Base-by-base conservation (phyloP, 2,888 invertebrate genomes). In the Scaptodrosophila latifasciaeformis region DNA sequence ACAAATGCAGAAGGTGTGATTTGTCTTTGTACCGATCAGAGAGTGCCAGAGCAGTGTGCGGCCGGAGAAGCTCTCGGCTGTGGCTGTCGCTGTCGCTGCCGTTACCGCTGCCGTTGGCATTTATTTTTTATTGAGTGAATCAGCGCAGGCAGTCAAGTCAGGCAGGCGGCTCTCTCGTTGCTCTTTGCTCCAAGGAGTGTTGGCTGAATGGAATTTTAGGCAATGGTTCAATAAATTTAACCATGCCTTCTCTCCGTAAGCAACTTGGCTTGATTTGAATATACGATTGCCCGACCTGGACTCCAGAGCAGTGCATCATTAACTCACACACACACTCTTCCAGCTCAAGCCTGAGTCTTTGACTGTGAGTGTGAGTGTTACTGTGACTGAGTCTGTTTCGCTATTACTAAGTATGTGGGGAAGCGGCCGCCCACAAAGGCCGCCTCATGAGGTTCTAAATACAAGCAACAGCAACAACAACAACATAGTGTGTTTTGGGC, bases 1-100 rank as follows among this genome's bases (percentile, higher is more conserved):
- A 82, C 84, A 84, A 85, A 85, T 83, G 84, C 85, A 85, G 84
- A 84, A 85, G 84, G 85, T 84, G 83, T 83, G 83, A 85, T 85
- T 85, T 85, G 85, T 85, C 85, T 84, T 84, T 83, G 78, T 82
- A 82, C 82, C 63, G 72, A 79, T 75, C 70, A 49, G 62, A 40
- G 57, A 15, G 15, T 5, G 10, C n/a, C 45, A 29, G n/a, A 6
- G 27, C 31, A 17, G 17, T 19, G 12, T 19, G 13, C 18, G 6
- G 24, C 17, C 42, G 21, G 19, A 7, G 21, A 42, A 10, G 42
- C n/a, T 15, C 44, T 46, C 42, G n/a, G 29, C 12, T 18, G 24
- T 39, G 15, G 24, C 48, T 46, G 31, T 39, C 49, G 19, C 12
- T 27, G 44, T 44, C 21, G 13, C 47, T 35, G 12, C 7, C 39